These are phyloP conservation scores for Ciconia maguari DNA, from an alignment of 2,113 vertebrate genomes.

Conservation along the genomic window DNA sequence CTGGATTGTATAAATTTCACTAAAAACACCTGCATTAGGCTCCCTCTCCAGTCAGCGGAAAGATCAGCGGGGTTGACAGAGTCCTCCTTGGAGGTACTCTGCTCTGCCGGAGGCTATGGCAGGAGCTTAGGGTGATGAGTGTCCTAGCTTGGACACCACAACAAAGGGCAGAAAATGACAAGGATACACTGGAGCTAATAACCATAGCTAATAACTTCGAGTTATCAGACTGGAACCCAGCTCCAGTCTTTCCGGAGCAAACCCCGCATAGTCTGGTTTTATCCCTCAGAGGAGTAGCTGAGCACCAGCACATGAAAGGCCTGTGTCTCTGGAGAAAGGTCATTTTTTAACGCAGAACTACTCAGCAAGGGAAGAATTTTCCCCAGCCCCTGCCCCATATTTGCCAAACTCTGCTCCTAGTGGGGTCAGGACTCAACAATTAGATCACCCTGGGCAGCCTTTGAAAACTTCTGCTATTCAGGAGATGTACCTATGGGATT, in stretches of 20 bases:
- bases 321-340: neutral
- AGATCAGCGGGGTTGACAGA: neutral
- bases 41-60: neutral
- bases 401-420: neutral
- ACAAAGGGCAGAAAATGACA: neutral
- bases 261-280: neutral
- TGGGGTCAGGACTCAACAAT: neutral
- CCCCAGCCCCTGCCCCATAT: neutral
- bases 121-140: neutral
- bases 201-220: neutral
- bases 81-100: neutral
- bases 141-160: neutral
- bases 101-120: neutral
- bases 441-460: neutral
- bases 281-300: neutral
- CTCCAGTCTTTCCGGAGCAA: neutral
- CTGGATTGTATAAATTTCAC: constrained; percentile 58
- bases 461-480: neutral
- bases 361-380: neutral
- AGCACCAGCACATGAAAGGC: neutral
- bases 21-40: constrained; percentile 54
- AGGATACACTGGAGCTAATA: neutral
- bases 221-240: neutral
- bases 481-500: neutral
- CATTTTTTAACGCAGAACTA: neutral